Evolutionary conservation across 2,113 vertebrate species (phyloP).

Genomic region (Boulengeromyrus knoepffleri): DNA sequence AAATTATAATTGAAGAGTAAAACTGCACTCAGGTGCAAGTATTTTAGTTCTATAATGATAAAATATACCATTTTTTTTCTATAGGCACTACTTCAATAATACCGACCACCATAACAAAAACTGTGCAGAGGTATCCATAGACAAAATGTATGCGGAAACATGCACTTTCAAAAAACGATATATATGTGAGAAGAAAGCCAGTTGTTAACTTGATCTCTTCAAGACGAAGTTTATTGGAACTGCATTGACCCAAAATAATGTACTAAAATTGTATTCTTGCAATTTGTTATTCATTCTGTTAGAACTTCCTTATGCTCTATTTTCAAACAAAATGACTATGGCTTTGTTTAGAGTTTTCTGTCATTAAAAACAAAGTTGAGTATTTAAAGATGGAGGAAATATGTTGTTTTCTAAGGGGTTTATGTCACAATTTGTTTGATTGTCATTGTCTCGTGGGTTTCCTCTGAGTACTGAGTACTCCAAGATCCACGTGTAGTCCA

Average conservation of each 20-base stretch:
- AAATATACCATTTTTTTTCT: background rate
- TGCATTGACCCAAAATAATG: background rate
- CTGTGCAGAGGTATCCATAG: background rate
- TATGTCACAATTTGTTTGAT: background rate
- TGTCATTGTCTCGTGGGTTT: background rate
- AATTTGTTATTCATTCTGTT: background rate
- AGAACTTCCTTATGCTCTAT: background rate
- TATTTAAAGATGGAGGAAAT: background rate
- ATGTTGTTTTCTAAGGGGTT: background rate
- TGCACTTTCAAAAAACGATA: background rate
- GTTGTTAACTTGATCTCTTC: background rate
- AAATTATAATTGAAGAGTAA: background rate
- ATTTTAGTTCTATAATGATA: background rate
- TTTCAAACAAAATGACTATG: background rate
- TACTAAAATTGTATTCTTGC: background rate
- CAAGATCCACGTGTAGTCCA: background rate
- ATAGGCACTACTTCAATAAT: conserved; percentile 14
- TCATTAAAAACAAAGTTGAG: background rate
- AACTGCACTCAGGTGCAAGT: background rate
- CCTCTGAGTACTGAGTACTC: background rate
- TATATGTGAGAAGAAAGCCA: conserved; percentile 13
- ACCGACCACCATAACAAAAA: background rate
- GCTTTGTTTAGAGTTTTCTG: background rate
- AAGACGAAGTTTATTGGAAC: background rate
- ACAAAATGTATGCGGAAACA: background rate